Base-by-base conservation (phyloP, 1,140 invertebrate species). In the Cherax quadricarinatus region DNA sequence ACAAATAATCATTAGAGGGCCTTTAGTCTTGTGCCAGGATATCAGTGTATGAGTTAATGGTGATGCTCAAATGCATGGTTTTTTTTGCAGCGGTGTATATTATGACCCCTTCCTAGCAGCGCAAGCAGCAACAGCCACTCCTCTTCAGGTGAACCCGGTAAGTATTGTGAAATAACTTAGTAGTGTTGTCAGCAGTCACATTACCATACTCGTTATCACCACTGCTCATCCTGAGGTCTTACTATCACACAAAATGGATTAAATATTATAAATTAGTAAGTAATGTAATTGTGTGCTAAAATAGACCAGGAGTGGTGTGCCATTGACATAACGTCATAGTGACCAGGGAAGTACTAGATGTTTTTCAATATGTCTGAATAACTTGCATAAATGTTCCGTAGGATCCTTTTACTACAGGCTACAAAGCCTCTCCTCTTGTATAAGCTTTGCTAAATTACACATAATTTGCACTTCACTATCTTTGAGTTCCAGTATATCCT, bases 81-180 rank as follows among this genome's bases (percentile, higher is more conserved):
- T 93, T 93, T 93, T 91, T 94, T 94, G 78, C 95, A 95, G 95
- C 96, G 98, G 98, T 95, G 97, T 99, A 93, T 99, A 98, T 96
- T 99, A 98, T 96, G 98, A 99, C 96, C 98, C 98, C 94, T 98
- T 98, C 96, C 96, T 98, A 96, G 97, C 97, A 94, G 97, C 97
- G 87, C 97, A 98, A 94, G 97, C 97, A 94, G 96, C 97, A 83
- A 94, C 95, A 62, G 95, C 95, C 89, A 96, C 96, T 94, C 97
- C 98, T 96, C 96, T 99, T 94, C 98, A 98, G 97, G 97, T 98
- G 96, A 96, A 96, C 94, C 86, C 90, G 78, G 81, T 93, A 89
- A 93, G 91, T 94, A 89, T 18, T 86, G 57, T n/a, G 83, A 49
- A 53, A 62, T 73, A 57, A 79, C 21, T 57, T 9, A 73, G 86